Evolutionary conservation across 2,797 vertebrate genomes (phyloP).

Genomic region (Megalops cyprinoides): DNA sequence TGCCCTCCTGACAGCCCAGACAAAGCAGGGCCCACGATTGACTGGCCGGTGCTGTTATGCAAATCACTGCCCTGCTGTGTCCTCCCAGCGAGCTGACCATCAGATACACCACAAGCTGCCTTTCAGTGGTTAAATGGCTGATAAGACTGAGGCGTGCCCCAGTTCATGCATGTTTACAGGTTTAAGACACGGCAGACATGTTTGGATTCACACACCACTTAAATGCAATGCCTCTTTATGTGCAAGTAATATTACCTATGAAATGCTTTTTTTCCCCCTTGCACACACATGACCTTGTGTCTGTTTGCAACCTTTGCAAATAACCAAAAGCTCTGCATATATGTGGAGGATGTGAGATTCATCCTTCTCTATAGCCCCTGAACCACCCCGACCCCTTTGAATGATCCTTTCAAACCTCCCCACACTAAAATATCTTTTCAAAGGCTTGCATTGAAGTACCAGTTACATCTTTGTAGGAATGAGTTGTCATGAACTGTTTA

Average conservation of each 20-base stretch:
- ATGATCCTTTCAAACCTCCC: conserved; percentile 60
- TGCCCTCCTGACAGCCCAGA: conserved; percentile 64
- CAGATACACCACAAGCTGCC: not conserved
- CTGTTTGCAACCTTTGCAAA: conserved; percentile 83
- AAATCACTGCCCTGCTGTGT: conserved; percentile 53
- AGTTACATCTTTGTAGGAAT: too few relatives aligned
- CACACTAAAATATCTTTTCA: conserved; percentile 33
- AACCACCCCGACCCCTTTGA: too few relatives aligned
- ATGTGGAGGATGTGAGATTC: conserved; percentile 58
- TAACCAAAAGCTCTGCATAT: conserved; percentile 80
- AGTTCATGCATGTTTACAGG: not conserved
- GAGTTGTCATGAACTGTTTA: not conserved
- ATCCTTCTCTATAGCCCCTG: not conserved
- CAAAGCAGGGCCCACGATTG: conserved; percentile 65
- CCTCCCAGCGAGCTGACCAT: not conserved
- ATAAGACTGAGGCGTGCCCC: conserved; percentile 27
- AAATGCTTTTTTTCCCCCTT: conserved; percentile 76
- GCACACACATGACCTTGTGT: conserved; percentile 85
- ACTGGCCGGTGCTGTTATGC: conserved; percentile 72
- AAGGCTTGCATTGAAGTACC: not conserved
- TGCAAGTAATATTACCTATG: too few relatives aligned
- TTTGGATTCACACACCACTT: too few relatives aligned
- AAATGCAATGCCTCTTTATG: conserved; percentile 45
- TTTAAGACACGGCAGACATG: not conserved
- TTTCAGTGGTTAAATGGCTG: conserved; percentile 45